Evolutionary conservation across 2,888 invertebrate species (phyloP).

Genomic region (Zygogramma bicolorata): DNA sequence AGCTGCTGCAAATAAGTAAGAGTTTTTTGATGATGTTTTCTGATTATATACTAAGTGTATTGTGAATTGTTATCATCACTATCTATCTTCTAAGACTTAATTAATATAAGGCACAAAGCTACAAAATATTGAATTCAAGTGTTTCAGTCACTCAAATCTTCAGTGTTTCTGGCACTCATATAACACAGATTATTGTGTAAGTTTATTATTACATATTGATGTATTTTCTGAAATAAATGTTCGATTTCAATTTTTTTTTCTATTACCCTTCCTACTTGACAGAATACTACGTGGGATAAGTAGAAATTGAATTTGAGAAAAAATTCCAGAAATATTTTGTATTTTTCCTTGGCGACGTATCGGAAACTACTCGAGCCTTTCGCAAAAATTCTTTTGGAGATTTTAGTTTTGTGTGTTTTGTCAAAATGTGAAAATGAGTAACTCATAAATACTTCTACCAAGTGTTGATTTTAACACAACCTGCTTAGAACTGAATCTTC

Average conservation of each 20-base stretch:
- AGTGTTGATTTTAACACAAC: too few species aligned
- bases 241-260: conserved; percentile 15
- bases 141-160: conserved; percentile 11
- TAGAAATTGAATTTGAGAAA: background rate
- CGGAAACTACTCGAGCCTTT: too few species aligned
- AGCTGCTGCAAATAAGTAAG: conserved; percentile 3
- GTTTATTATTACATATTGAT: conserved; percentile 28
- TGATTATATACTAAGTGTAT: background rate
- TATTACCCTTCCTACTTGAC: too few species aligned
- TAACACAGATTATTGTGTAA: too few species aligned
- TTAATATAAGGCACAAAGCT: conserved; percentile 4
- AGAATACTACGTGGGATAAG: background rate
- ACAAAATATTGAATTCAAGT: background rate
- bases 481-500: too few species aligned
- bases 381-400: too few species aligned
- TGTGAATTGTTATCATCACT: background rate
- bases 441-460: too few species aligned
- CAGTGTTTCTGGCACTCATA: conserved; percentile 18
- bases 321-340: background rate
- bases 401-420: too few species aligned
- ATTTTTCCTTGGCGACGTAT: background rate
- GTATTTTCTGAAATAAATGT: conserved; percentile 46
- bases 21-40: background rate
- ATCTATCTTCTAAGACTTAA: background rate
- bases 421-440: too few species aligned